Conservation (phyloP, 2,888 invertebrate genomes). For the Dorcus parallelipipedus region DNA sequence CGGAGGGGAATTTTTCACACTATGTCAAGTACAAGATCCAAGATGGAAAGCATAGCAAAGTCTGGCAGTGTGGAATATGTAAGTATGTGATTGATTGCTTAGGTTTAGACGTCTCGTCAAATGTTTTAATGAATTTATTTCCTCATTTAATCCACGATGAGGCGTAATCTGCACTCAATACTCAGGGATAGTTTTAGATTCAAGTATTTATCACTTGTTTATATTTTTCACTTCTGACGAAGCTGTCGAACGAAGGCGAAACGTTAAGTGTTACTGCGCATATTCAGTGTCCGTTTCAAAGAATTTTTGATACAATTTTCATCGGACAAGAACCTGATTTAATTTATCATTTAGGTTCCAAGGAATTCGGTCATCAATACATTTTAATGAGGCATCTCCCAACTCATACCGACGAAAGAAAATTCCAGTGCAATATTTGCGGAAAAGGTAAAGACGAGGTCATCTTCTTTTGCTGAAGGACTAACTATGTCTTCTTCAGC, state of each 20-base stretch:
- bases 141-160: too few species aligned
- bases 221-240: too few species aligned
- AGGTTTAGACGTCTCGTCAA: not conserved
- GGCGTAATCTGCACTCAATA: too few species aligned
- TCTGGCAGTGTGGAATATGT: constrained; percentile 77
- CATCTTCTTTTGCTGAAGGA: not conserved
- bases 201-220: too few species aligned
- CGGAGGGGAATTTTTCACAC: constrained; percentile 47
- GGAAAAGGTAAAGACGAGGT: constrained; percentile 55
- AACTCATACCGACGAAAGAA: constrained; percentile 73
- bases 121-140: too few species aligned
- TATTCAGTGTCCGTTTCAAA: too few species aligned
- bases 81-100: constrained; percentile 41
- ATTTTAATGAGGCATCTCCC: constrained; percentile 73
- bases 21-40: constrained; percentile 66
- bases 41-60: constrained; percentile 64
- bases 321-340: too few species aligned
- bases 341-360: constrained; percentile 53
- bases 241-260: too few species aligned
- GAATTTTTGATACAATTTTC: too few species aligned
- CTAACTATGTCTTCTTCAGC: constrained; percentile 40
- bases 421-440: constrained; percentile 70
- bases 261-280: too few species aligned
- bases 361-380: constrained; percentile 74
- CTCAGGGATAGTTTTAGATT: not conserved